Percentiles rank a stretch among this genome's conserved stretches.
Evolutionary conservation across 2,888 invertebrate species (phyloP).

Genomic region (Drosophila rubida): DNA sequence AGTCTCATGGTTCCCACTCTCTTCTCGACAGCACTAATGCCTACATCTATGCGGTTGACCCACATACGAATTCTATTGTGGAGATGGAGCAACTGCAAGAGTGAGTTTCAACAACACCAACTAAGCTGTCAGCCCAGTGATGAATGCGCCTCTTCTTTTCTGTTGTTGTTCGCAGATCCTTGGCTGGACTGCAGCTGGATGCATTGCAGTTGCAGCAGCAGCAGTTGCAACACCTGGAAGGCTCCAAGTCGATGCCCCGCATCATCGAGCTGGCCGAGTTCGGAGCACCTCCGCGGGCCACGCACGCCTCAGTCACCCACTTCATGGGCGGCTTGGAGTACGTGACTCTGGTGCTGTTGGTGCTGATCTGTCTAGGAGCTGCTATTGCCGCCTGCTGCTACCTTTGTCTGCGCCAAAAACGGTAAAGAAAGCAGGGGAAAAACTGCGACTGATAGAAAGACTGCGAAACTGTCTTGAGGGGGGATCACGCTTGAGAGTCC

Average conservation of each 20-base stretch:
- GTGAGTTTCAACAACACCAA: slow-evolving; percentile 85
- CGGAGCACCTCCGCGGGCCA: slow-evolving; percentile 82
- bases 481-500: slow-evolving; percentile 15
- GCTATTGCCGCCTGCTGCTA: slow-evolving; percentile 92
- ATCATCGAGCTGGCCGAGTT: slow-evolving; percentile 87
- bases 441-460: slow-evolving; percentile 53
- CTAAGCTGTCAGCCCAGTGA: neutral
- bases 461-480: slow-evolving; percentile 34
- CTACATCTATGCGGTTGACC: slow-evolving; percentile 94
- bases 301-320: slow-evolving; percentile 78
- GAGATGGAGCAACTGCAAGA: slow-evolving; percentile 92
- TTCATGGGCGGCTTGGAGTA: slow-evolving; percentile 90
- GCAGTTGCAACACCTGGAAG: slow-evolving; percentile 55
- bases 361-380: slow-evolving; percentile 92
- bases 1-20: neutral
- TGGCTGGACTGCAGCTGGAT: slow-evolving; percentile 83
- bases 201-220: slow-evolving; percentile 70
- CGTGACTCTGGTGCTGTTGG: slow-evolving; percentile 91
- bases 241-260: slow-evolving; percentile 87
- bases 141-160: neutral
- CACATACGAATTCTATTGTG: slow-evolving; percentile 91
- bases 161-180: slow-evolving; percentile 85
- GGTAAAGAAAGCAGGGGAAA: slow-evolving; percentile 78
- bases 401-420: slow-evolving; percentile 88
- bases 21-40: slow-evolving; percentile 90